Evolutionary conservation across 2,113 vertebrate genomes (phyloP), one percentile per base, ranked within the genome.

Genomic region (Kryptolebias marmoratus): DNA sequence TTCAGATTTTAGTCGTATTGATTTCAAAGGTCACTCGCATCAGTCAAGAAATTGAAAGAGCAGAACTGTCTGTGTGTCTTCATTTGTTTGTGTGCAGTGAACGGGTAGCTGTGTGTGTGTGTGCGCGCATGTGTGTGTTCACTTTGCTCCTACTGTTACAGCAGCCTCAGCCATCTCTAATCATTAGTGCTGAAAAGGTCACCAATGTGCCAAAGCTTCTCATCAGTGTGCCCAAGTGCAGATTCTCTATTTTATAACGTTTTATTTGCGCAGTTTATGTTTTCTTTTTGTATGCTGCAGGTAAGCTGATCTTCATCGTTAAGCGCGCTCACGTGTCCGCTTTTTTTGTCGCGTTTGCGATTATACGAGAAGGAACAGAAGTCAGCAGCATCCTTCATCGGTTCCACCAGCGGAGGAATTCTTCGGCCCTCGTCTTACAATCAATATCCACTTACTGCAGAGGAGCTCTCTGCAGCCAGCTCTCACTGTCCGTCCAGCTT

Each of bases 381-480:
- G 64, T 86, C 81, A 73, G 79, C 83, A 73, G 76, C 77, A 67
- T 80, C 79, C 73, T 32, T 64, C 77, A 73, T 72, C 55, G 49
- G 67, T 81, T 53, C 59, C 30, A 5, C 47, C 55, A 36, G 71
- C 62, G 10, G 1, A 65, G 71, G 79, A 83, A 75, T 80, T 76
- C 78, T 82, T 70, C 9, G 68, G 75, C 71, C 77, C 52, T 69
- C 47, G 72, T 83, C 87, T 73, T 75, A 14, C 74, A 74, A 91
- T 91, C 91, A 88, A 92, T 91, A 90, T 85, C 68, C 81, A 80
- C 81, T 91, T 84, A 86, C 88, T 91, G 88, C 81, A 84, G 84
- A 86, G 78, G 47, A 80, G 80, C 80, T 80, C 71, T 79, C 75
- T 82, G 81, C 75, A 78, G 79, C 45, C 84, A 64, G 66, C 64